These are phyloP conservation scores for Actinia tenebrosa DNA, from an alignment of 64 coral and sea anemone species.

Conservation along the genomic window DNA sequence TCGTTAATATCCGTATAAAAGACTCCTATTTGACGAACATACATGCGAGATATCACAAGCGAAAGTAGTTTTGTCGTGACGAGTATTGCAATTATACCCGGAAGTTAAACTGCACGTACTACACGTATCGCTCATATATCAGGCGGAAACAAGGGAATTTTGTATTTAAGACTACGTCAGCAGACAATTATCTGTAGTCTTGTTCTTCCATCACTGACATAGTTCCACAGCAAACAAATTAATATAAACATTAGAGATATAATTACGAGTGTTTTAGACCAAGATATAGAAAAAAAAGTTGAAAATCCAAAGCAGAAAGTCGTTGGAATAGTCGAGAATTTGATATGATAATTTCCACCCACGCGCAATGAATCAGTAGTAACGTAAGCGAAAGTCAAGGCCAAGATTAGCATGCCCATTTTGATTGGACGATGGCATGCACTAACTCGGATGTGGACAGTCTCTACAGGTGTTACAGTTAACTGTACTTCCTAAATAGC, in stretches of 20 bases:
- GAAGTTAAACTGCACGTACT: conserved; percentile 10
- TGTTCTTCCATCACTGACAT: not conserved
- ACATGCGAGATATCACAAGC: not conserved
- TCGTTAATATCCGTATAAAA: not conserved
- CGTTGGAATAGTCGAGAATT: not conserved
- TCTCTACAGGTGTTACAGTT: not conserved
- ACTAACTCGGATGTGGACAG: not conserved
- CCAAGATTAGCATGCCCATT: not conserved
- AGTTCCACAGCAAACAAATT: not conserved
- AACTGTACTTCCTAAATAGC: not conserved
- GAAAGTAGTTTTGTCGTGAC: not conserved
- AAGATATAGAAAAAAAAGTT: not conserved
- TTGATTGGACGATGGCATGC: not conserved
- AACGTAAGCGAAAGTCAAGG: not conserved
- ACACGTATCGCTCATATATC: not conserved
- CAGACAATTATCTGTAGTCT: not conserved
- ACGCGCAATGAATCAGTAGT: not conserved
- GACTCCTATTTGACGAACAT: not conserved
- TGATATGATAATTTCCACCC: not conserved
- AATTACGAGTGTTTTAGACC: not conserved
- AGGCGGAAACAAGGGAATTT: conserved; percentile 18
- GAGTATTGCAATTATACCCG: not conserved
- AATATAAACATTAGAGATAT: not conserved
- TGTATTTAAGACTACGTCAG: not conserved
- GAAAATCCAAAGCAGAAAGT: not conserved